Evolutionary conservation across 2,113 vertebrate genomes (phyloP), one percentile per base, ranked within the genome.

Genomic region (Phrynocephalus versicolor): DNA sequence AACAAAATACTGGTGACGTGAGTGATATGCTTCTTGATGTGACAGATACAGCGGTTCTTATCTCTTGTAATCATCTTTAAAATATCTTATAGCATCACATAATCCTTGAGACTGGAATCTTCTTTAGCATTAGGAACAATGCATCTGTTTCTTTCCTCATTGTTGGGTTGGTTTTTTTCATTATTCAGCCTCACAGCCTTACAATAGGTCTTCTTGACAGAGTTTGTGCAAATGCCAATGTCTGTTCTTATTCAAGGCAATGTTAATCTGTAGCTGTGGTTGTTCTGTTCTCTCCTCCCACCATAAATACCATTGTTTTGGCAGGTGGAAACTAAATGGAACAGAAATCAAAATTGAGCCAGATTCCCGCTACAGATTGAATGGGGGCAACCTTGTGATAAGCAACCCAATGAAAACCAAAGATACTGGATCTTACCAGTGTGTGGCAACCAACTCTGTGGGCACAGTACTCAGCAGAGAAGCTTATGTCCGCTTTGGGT

Each of bases 291-390:
- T 58, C 25, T 73, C 1, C 35, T 21, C 67, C 82, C 0, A 27
- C n/a, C 80, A 25, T 62, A 27, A 1, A 60, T 60, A n/a, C 8
- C 39, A 35, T 12, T 18, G 70, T 70, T 10, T 81, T 0, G 16
- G 37, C 95, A 99, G 98, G 91, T 99, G 98, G 98, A 98, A 97
- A 85, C 96, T 98, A 94, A 99, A 99, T 0, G 99, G 99, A 75
- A 98, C 98, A 0, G 97, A 98, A 39, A 94, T 99, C 18, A 96
- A 93, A 45, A 90, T 98, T 86, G 97, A 95, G 83, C 95, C 96
- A 1, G 97, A 98, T 3, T 95, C 96, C 18, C 97, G 95, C 5
- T 98, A 98, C 93, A 94, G 95, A 45, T 92, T 99, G 90, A 97
- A 99, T 15, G 98, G 98, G 0, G 99, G 99, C 0, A 98, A 97